Percentiles rank a stretch among this genome's conserved stretches.
Conservation (phyloP, 2,797 vertebrate genomes). For the Anableps anableps region DNA sequence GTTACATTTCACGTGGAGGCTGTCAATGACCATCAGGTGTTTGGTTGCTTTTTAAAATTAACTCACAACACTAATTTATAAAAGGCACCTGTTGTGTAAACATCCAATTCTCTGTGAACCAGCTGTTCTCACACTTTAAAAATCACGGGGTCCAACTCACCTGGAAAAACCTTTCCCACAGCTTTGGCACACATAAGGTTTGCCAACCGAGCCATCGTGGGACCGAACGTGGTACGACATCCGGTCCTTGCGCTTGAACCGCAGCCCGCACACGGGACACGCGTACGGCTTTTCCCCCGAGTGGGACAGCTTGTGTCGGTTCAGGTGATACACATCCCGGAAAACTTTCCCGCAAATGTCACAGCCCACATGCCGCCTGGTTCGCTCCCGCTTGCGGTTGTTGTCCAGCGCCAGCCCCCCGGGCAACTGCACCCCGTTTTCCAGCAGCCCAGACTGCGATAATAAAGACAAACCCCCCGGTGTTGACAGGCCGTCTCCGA, state of each 20-base stretch:
- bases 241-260: constrained; percentile 98
- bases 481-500: constrained; percentile 57
- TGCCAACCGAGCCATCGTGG: constrained; percentile 97
- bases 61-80: not conserved
- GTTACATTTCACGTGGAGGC: not conserved
- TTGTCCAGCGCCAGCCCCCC: constrained; percentile 73
- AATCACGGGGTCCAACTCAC: constrained; percentile 79
- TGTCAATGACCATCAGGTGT: not conserved
- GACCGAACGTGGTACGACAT: constrained; percentile 99
- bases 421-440: constrained; percentile 74
- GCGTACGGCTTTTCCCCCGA: constrained; percentile 99
- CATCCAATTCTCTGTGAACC: not conserved
- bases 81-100: not conserved
- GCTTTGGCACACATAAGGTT: constrained; percentile 99
- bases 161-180: constrained; percentile 99
- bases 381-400: constrained; percentile 92
- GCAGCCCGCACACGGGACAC: constrained; percentile 94
- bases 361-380: constrained; percentile 95
- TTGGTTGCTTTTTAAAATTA: not conserved
- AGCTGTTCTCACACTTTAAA: not conserved
- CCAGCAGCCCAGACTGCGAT: constrained; percentile 61
- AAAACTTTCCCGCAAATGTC: constrained; percentile 99
- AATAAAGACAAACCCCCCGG: constrained; percentile 61
- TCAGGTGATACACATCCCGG: constrained; percentile 97
- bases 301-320: constrained; percentile 98